These are phyloP conservation scores for Zoanthus sansibaricus DNA, from an alignment of 92 coral and sea anemone species.

Conservation along the genomic window DNA sequence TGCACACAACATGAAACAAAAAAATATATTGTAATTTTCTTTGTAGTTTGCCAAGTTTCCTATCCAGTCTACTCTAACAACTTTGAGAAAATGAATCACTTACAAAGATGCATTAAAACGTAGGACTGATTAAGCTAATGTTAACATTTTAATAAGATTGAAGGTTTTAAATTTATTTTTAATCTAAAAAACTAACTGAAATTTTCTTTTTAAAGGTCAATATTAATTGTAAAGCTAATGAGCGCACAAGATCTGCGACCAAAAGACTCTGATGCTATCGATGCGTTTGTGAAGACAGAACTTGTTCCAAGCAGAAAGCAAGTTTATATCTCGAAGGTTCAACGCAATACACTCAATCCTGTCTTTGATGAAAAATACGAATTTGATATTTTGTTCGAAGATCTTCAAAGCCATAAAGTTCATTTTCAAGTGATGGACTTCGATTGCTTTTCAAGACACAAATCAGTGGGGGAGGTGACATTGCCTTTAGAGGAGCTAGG, in stretches of 20 bases:
- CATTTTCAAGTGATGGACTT: constrained; percentile 84
- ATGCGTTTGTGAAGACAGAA: constrained; percentile 90
- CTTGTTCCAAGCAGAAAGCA: constrained; percentile 87
- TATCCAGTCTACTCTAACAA: too few species aligned
- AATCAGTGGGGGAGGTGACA: constrained; percentile 82
- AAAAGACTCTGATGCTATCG: constrained; percentile 74
- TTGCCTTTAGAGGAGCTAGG: constrained; percentile 85
- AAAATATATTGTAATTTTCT: too few species aligned
- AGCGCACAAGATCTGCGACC: constrained; percentile 82
- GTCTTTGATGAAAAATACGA: constrained; percentile 85
- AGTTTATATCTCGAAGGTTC: constrained; percentile 83
- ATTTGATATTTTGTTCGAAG: constrained; percentile 85
- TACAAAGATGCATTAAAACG: too few species aligned
- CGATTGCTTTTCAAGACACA: constrained; percentile 88
- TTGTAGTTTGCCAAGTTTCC: too few species aligned
- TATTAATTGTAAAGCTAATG: constrained; percentile 71
- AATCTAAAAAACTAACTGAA: too few species aligned
- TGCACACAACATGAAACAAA: too few species aligned
- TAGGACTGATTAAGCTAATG: too few species aligned
- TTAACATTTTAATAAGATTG: too few species aligned
- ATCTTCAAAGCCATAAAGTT: constrained; percentile 82
- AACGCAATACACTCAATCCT: constrained; percentile 85
- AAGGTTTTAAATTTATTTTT: too few species aligned
- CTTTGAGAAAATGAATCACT: too few species aligned
- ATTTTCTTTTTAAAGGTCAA: constrained; percentile 55